Evolutionary conservation across 2,888 invertebrate genomes (phyloP).

Genomic region (Heteropelma amictum): DNA sequence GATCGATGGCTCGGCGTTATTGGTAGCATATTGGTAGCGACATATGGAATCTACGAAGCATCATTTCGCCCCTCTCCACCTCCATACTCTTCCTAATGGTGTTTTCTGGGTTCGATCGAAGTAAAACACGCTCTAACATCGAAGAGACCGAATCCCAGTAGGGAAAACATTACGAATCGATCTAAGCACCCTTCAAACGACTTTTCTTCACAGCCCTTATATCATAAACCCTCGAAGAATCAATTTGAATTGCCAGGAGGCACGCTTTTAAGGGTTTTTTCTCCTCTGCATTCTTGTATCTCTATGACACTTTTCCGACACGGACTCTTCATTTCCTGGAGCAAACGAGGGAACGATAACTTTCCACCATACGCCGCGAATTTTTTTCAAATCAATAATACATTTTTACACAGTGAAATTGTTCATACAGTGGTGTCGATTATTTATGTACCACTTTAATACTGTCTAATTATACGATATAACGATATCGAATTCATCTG

Average conservation of each 20-base stretch:
- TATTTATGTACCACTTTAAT: too few relatives aligned
- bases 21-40: conserved; percentile 73
- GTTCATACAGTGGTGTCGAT: too few relatives aligned
- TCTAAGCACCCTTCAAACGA: conserved; percentile 3
- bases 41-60: conserved; percentile 68
- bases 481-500: too few relatives aligned
- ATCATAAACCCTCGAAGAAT: conserved; percentile 18
- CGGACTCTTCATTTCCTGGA: conserved; percentile 1
- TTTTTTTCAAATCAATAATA: too few relatives aligned
- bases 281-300: not conserved
- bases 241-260: conserved; percentile 27
- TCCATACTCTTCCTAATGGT: conserved; percentile 34
- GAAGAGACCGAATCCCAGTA: conserved; percentile 2
- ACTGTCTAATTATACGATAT: too few relatives aligned
- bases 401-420: not conserved
- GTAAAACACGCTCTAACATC: conserved; percentile 13
- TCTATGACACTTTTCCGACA: not conserved
- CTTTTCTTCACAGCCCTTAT: conserved; percentile 21
- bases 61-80: conserved; percentile 61
- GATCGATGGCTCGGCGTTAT: conserved; percentile 72
- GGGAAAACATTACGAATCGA: conserved; percentile 59
- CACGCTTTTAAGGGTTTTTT: not conserved
- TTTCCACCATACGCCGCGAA: not conserved
- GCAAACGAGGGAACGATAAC: not conserved
- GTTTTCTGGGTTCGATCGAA: conserved; percentile 40